Evolutionary conservation across 1,140 invertebrate genomes (phyloP), one percentile per base, ranked within the genome.

Genomic region (Stegodyphus dumicola): DNA sequence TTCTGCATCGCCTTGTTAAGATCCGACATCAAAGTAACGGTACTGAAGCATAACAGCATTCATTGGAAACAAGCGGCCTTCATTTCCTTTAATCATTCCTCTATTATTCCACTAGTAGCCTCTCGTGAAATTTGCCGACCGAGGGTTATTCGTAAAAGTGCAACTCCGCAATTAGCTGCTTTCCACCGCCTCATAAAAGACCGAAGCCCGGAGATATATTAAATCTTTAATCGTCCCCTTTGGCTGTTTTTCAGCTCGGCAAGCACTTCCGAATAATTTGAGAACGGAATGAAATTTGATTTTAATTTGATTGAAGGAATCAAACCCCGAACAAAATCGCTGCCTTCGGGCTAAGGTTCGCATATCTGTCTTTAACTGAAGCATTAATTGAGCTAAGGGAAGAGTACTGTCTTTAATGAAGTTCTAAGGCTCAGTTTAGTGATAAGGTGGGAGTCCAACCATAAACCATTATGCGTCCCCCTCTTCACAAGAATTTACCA

Each of bases 271-370:
- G 64, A 83, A 75, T 75, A 74, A 74, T 83, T 83, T 64, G 53
- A 80, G 78, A 69, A 60, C 13, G 33, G 52, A 80, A 80, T 53
- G 70, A 83, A 83, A 83, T 83, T 83, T 83, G 70, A 74, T 75
- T 75, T 83, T 83, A 83, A 83, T 83, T 74, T 83, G 70, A 83
- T 75, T 75, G 56, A 73, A 75, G 56, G 66, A 70, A 71, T 49
- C 15, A 15, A 80, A n/a, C 78, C 67, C 33, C 33, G 18, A 6
- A 69, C 52, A 80, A 74, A 75, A 74, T 66, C 60, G n/a, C 15
- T 65, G n/a, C 71, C 79, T 75, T 66, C 7, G 13, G 70, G 79
- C 70, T 74, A 83, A 18, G 53, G n/a, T 83, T 75, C 60, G 53
- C 51, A 51, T 49, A 71, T 64, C 69, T 48, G 56, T 13, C 53